Percentiles rank a stretch among this genome's conserved stretches.
These are phyloP conservation scores for Drosophila funebris DNA, from an alignment of 1,140 invertebrate genomes.

Conservation along the genomic window DNA sequence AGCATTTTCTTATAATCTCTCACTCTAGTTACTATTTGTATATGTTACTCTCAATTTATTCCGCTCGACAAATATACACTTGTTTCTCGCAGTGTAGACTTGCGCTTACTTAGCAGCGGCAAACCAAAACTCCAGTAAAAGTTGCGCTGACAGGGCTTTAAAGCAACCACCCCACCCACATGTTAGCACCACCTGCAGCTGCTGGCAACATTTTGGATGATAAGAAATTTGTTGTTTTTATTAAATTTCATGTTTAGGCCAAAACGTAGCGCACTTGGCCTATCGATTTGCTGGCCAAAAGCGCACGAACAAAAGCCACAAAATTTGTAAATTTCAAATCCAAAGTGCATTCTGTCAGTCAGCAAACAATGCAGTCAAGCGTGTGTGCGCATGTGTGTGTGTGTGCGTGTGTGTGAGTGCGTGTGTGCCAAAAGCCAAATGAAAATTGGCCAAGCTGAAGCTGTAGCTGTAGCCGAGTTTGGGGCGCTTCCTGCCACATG, in stretches of 20 bases:
- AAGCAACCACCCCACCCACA: background rate
- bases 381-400: constrained; percentile 1
- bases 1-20: too few species aligned
- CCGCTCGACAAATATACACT: too few species aligned
- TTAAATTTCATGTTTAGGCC: constrained; percentile 24
- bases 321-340: constrained; percentile 39
- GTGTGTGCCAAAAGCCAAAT: constrained; percentile 38
- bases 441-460: constrained; percentile 44
- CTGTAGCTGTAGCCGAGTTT: constrained; percentile 1
- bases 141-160: constrained; percentile 10
- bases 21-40: background rate
- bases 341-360: constrained; percentile 61
- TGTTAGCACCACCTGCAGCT: background rate
- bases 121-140: background rate
- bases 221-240: constrained; percentile 29
- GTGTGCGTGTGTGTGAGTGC: background rate
- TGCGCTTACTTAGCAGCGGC: background rate
- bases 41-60: background rate
- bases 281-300: constrained; percentile 16
- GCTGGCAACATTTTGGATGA: constrained; percentile 12
- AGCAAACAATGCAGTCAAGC: constrained; percentile 59
- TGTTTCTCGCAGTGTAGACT: background rate
- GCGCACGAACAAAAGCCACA: constrained; percentile 32
- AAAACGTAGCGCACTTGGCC: constrained; percentile 1
- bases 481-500: background rate